Evolutionary conservation across 2,113 vertebrate genomes (phyloP).

Genomic region (Solea solea): DNA sequence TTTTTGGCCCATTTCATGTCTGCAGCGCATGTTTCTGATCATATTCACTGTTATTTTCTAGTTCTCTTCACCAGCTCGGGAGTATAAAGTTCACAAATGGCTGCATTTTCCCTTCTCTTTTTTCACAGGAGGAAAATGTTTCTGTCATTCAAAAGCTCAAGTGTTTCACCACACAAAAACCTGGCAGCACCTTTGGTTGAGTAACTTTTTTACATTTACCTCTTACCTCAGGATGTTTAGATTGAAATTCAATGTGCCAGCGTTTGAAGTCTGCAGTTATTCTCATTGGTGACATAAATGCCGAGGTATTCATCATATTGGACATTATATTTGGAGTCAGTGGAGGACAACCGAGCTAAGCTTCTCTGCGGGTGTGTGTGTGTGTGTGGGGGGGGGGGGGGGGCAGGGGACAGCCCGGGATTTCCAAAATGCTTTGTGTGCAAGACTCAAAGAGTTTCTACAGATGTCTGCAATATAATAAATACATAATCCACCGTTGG

Average conservation of each 20-base stretch:
- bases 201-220: constrained; percentile 3
- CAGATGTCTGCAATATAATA: constrained; percentile 67
- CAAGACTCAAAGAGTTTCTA: constrained; percentile 50
- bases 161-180: constrained; percentile 21
- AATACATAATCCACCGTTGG: constrained; percentile 41
- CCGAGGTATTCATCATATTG: constrained; percentile 6
- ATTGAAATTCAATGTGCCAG: not conserved
- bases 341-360: not conserved
- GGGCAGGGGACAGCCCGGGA: constrained; percentile 6
- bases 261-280: too few relatives aligned
- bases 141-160: constrained; percentile 32
- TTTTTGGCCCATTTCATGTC: constrained; percentile 26
- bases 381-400: too few relatives aligned
- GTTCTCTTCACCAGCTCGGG: constrained; percentile 41
- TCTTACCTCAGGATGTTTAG: constrained; percentile 23
- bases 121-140: constrained; percentile 52
- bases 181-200: constrained; percentile 10
- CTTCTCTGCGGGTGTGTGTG: not conserved
- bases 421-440: constrained; percentile 39
- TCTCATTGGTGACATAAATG: too few relatives aligned
- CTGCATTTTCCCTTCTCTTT: constrained; percentile 41
- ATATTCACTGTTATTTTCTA: constrained; percentile 50
- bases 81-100: constrained; percentile 48
- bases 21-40: constrained; percentile 28
- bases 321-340: constrained; percentile 18